A percentile compares a stretch with the other conserved stretches of the same genome.
Conservation (phyloP, 2,113 vertebrate genomes). For the Verasper variegatus region DNA sequence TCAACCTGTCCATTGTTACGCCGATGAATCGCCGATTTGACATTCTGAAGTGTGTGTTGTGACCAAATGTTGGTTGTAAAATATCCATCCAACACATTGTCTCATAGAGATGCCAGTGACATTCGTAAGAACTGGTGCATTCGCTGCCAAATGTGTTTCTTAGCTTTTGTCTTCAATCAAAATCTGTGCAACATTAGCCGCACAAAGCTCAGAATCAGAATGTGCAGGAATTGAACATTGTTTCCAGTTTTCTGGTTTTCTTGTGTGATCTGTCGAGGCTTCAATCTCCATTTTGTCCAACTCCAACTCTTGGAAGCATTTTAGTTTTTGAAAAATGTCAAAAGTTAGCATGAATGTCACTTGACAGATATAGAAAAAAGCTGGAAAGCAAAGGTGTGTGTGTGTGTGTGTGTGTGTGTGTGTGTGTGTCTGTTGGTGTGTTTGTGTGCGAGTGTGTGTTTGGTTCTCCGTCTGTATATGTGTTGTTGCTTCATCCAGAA, state of each 20-base stretch:
- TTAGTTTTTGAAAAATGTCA: conserved; percentile 8
- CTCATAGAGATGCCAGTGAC: conserved; percentile 3
- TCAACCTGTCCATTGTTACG: conserved; percentile 19
- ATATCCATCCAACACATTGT: conserved; percentile 9
- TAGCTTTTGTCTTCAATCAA: conserved; percentile 13
- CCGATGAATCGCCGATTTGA: conserved; percentile 12
- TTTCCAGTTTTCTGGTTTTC: background rate
- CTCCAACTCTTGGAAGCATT: background rate
- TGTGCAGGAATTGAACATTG: background rate
- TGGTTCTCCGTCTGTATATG: conserved; percentile 44
- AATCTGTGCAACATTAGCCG: conserved; percentile 10
- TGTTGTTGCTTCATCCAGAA: conserved; percentile 58
- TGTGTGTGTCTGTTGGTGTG: background rate
- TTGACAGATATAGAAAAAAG: conserved; percentile 14
- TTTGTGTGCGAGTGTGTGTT: background rate
- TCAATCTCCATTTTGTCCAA: background rate
- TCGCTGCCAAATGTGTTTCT: conserved; percentile 3
- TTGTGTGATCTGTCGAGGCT: background rate
- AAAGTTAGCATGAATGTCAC: conserved; percentile 16
- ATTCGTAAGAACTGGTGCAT: background rate
- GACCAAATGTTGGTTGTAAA: conserved; percentile 12
- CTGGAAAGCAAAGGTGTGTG: conserved; percentile 3
- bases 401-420: background rate
- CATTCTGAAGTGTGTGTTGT: conserved; percentile 19
- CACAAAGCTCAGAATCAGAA: background rate